A percentile compares a stretch with the other conserved stretches of the same genome.
These are phyloP conservation scores for Beaufortia kweichowensis DNA, from an alignment of 2,113 vertebrate genomes.

Conservation along the genomic window DNA sequence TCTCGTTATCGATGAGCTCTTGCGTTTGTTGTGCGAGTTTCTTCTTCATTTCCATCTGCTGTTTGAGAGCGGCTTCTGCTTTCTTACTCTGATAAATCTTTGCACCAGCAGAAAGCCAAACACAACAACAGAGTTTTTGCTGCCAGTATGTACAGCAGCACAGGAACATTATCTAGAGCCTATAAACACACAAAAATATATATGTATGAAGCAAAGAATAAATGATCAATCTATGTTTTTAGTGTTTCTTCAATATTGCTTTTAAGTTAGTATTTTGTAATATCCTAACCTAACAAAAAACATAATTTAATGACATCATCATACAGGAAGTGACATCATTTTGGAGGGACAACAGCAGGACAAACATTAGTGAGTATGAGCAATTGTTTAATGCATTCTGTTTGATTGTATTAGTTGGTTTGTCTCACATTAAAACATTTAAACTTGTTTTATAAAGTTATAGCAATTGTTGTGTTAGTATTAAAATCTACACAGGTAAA, in stretches of 20 bases:
- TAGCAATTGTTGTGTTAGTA: too few relatives aligned
- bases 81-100: conserved; percentile 89
- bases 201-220: too few relatives aligned
- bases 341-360: neutral
- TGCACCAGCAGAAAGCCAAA: conserved; percentile 84
- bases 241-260: too few relatives aligned
- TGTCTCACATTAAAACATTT: too few relatives aligned
- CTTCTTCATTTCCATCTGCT: conserved; percentile 64
- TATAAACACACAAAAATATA: conserved; percentile 55
- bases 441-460: too few relatives aligned
- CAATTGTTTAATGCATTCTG: too few relatives aligned
- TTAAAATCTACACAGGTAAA: too few relatives aligned
- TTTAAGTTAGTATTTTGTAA: too few relatives aligned
- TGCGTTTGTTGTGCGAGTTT: conserved; percentile 71
- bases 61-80: conserved; percentile 75
- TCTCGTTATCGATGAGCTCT: conserved; percentile 75
- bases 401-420: too few relatives aligned
- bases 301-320: neutral
- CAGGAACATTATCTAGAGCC: conserved; percentile 86
- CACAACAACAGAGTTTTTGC: conserved; percentile 91
- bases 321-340: neutral
- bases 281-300: too few relatives aligned
- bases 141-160: conserved; percentile 92
- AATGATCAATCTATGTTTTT: too few relatives aligned
- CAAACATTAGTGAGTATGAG: neutral